Percentiles rank a stretch among this genome's conserved stretches.
Evolutionary conservation across 2,888 invertebrate species (phyloP).

Genomic region (Melanchra persicariae): DNA sequence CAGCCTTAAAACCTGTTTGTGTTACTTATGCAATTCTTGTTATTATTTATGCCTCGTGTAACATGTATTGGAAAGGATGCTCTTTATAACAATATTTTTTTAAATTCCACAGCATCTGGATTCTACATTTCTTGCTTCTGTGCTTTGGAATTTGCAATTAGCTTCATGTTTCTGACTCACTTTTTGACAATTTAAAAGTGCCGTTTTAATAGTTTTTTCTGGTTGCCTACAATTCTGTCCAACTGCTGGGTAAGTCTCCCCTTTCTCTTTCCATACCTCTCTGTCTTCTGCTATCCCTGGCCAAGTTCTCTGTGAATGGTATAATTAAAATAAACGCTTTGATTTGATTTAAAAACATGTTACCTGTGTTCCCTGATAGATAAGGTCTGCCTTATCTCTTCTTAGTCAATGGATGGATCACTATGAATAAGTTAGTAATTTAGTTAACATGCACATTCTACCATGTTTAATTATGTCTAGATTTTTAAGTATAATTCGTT

Average conservation of each 20-base stretch:
- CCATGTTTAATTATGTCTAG: too few relatives aligned
- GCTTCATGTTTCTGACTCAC: background rate
- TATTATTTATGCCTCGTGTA: constrained; percentile 27
- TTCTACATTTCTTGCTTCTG: background rate
- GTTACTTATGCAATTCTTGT: constrained; percentile 16
- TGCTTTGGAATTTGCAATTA: background rate
- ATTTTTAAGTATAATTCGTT: too few relatives aligned
- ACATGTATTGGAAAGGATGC: constrained; percentile 3
- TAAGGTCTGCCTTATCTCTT: too few relatives aligned
- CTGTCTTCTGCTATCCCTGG: background rate
- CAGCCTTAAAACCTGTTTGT: constrained; percentile 39
- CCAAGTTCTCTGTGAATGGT: background rate
- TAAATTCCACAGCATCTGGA: too few relatives aligned
- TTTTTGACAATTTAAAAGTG: background rate
- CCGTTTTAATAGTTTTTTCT: too few relatives aligned
- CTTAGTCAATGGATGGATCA: too few relatives aligned
- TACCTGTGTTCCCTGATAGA: background rate
- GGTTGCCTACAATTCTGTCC: too few relatives aligned
- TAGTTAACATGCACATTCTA: too few relatives aligned
- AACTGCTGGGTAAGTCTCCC: too few relatives aligned
- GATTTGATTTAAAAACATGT: background rate
- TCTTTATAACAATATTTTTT: background rate
- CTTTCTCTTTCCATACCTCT: too few relatives aligned
- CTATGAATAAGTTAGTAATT: background rate
- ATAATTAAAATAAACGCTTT: background rate